Evolutionary conservation across 2,888 invertebrate genomes (phyloP).

Genomic region (Neria commutata): DNA sequence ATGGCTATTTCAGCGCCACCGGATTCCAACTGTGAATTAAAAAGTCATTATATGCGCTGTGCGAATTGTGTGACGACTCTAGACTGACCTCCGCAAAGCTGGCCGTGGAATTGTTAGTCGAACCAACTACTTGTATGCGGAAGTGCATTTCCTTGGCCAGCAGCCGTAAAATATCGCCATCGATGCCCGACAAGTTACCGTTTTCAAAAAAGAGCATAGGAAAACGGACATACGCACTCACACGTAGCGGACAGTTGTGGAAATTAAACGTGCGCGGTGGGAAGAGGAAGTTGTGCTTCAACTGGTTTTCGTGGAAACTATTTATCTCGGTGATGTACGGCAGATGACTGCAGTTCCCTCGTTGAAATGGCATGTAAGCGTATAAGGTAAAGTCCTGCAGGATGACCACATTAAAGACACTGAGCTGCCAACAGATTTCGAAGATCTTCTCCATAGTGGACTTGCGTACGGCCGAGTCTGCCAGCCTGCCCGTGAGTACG

Average conservation of each 20-base stretch:
- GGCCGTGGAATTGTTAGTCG: constrained; percentile 33
- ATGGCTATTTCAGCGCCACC: constrained; percentile 42
- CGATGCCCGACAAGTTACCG: constrained; percentile 44
- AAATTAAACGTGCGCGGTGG: constrained; percentile 38
- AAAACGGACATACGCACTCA: constrained; percentile 37
- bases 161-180: constrained; percentile 45
- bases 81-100: constrained; percentile 42
- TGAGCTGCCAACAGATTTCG: constrained; percentile 28
- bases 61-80: too few relatives aligned
- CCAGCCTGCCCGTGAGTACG: constrained; percentile 32
- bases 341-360: constrained; percentile 21
- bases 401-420: constrained; percentile 46
- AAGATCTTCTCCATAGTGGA: constrained; percentile 39
- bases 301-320: constrained; percentile 30
- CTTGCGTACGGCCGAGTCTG: neutral
- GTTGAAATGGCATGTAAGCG: constrained; percentile 34
- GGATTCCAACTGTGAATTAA: constrained; percentile 29
- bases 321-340: constrained; percentile 35
- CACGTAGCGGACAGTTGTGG: constrained; percentile 41
- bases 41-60: too few relatives aligned
- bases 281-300: constrained; percentile 37
- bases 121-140: constrained; percentile 37
- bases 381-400: too few relatives aligned
- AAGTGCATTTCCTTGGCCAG: constrained; percentile 44
- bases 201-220: constrained; percentile 48